Conservation (phyloP, 2,888 invertebrate species). For the Phaedon cochleariae region DNA sequence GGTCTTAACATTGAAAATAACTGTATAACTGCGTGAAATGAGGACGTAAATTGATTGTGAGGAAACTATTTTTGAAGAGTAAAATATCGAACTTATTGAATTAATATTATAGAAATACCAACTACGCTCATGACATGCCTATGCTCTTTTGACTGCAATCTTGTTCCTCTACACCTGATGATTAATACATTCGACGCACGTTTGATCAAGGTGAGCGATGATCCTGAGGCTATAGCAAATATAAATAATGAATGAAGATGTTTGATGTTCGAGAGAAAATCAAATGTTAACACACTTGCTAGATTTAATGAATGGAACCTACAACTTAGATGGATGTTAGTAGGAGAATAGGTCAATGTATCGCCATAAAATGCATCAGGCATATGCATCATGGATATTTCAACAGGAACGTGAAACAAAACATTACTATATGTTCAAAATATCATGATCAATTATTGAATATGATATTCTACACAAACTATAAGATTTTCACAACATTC, state of each 20-base stretch:
- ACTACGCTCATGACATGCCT: not conserved
- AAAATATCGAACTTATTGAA: too few relatives aligned
- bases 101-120: too few relatives aligned
- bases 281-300: constrained; percentile 11
- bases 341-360: constrained; percentile 20
- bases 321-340: not conserved
- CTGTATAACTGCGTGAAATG: too few relatives aligned
- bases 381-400: too few relatives aligned
- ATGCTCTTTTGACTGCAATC: not conserved
- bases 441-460: too few relatives aligned
- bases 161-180: constrained; percentile 1
- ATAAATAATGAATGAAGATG: constrained; percentile 17
- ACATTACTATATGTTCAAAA: too few relatives aligned
- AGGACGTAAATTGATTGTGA: too few relatives aligned
- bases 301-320: not conserved
- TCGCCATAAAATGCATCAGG: not conserved
- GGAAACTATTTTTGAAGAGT: too few relatives aligned
- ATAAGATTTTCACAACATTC: too few relatives aligned
- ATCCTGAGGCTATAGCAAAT: constrained; percentile 1
- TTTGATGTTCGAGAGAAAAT: constrained; percentile 18
- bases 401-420: too few relatives aligned
- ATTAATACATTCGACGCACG: constrained; percentile 17
- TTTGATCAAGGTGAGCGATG: constrained; percentile 10
- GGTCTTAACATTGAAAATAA: too few relatives aligned
- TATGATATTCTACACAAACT: too few relatives aligned